phyloP scores from a whole-genome alignment of 30 jellyfish, hydroid and myxozoan species.

The Pelagia noctiluca region DNA sequence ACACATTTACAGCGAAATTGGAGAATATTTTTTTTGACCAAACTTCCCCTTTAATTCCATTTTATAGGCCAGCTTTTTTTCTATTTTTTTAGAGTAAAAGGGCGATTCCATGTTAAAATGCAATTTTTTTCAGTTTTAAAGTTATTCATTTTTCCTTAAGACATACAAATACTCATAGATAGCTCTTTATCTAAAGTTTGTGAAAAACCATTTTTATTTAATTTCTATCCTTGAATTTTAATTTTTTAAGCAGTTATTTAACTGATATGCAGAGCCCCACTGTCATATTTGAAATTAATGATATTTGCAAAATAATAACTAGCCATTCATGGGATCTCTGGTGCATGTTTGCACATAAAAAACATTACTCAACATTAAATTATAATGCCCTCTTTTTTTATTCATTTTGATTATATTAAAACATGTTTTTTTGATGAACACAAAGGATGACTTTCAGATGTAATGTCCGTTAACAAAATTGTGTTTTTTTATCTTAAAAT shows the following conservation, averaged over 20 bases:
- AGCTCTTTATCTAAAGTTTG: background rate
- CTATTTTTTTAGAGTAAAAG: no score
- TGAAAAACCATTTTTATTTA: background rate
- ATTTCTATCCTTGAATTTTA: background rate
- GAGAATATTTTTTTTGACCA: no score
- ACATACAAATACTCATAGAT: conserved; percentile 1
- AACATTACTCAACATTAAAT: background rate
- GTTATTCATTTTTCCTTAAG: no score
- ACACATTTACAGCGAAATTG: no score
- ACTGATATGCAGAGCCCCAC: background rate
- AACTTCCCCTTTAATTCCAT: no score
- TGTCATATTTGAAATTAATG: background rate
- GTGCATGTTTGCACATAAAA: background rate
- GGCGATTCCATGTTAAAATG: no score
- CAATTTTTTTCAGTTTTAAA: no score
- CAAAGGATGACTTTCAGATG: background rate
- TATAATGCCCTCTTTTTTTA: background rate
- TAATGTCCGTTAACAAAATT: background rate
- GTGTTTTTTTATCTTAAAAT: background rate
- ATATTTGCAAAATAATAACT: background rate
- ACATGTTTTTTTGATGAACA: background rate
- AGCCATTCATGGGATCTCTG: conserved; percentile 3
- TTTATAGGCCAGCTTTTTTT: no score
- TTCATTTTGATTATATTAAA: no score
- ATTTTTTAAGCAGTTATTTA: background rate